Base-by-base conservation (phyloP, 2,888 invertebrate genomes). In the Andrena bucephala region DNA sequence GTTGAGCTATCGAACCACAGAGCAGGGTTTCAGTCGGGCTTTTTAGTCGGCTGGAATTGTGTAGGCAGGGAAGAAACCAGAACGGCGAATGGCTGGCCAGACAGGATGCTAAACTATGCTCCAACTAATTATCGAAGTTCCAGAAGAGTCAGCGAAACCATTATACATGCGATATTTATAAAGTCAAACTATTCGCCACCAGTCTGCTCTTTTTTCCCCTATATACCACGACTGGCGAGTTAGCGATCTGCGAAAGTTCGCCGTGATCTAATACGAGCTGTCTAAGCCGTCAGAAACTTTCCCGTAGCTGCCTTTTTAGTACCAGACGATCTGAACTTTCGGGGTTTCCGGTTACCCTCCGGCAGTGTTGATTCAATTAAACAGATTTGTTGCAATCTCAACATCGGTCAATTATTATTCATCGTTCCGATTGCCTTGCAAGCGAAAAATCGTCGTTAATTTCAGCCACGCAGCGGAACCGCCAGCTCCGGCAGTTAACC, bases 101-200 rank as follows among this genome's bases (percentile, higher is more conserved):
- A 80, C 75, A 42, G 77, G 68, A 54, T 77, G 20, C 68, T 81
- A 73, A 89, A 89, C 87, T 88, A 88, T 89, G 78, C 75, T 79
- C 82, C 10, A 87, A 87, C 81, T 89, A 88, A 88, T 89, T 88
- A 89, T 57, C 81, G 20, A 89, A 88, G 77, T 88, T 89, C 57
- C 31, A 62, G 69, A 81, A 63, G 77, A 78, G 77, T 60, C 78
- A 70, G 78, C 81, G 84, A 89, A 87, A 87, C 81, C 82, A 81
- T 88, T 85, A 87, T 69, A 83, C 84, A 72, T 77, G 68, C 82
- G 84, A 85, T 89, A 85, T 89, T 88, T 88, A 83, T 81, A 80
- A 75, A 87, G 72, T 77, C 74, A 72, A 57, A 80, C 77, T 71
- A 84, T 82, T 81, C 81, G 63, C 52, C 67, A 33, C 52, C 74